A percentile compares a stretch with the other conserved stretches of the same genome.
Conservation (phyloP, 2,888 invertebrate genomes). For the Volucella bombylans region DNA sequence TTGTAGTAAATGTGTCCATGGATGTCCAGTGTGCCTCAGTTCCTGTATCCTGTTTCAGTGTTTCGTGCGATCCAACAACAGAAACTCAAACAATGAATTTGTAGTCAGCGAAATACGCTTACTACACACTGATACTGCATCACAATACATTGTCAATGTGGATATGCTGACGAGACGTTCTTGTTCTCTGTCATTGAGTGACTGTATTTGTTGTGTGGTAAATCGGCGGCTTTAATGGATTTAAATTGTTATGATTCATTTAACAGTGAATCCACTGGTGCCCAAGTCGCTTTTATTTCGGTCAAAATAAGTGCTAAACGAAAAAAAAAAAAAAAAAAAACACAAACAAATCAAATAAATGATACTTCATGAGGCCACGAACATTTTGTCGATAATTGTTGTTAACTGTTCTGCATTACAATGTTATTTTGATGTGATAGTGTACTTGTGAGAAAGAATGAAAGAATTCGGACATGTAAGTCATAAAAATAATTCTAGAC, state of each 20-base stretch:
- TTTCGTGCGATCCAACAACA: background rate
- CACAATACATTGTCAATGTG: constrained; percentile 3
- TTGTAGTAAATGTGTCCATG: constrained; percentile 61
- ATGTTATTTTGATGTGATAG: no score
- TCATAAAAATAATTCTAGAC: no score
- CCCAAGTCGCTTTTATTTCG: no score
- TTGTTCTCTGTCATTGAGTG: background rate
- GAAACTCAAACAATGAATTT: constrained; percentile 66
- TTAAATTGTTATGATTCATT: constrained; percentile 3
- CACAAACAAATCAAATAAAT: no score
- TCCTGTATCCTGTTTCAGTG: constrained; percentile 17
- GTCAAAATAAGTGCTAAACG: no score
- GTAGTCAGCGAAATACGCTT: constrained; percentile 52
- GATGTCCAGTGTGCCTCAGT: constrained; percentile 41
- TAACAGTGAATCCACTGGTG: no score
- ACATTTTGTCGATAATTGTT: no score
- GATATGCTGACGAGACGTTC: background rate
- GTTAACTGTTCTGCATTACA: no score
- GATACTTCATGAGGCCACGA: no score
- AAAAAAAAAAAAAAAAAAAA: no score
- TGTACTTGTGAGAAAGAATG: no score
- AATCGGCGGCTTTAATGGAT: constrained; percentile 27
- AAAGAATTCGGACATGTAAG: no score
- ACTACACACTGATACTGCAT: constrained; percentile 39
- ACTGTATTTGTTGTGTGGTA: background rate